Conservation (phyloP, 2,888 invertebrate species). For the Leptinotarsa haldemani region DNA sequence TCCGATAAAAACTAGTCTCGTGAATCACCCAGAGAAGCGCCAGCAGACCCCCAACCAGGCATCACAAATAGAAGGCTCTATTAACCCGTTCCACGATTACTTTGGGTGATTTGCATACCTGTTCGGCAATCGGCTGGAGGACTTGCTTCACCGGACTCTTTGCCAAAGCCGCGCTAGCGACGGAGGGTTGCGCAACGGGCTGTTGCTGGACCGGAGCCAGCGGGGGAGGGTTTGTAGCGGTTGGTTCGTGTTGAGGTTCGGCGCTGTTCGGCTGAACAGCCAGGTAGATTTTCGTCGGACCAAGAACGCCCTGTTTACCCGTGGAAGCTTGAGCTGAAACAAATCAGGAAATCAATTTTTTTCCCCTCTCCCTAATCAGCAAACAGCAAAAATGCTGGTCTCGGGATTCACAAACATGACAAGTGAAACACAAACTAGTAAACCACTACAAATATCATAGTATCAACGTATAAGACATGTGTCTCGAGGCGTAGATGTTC, state of each 20-base stretch:
- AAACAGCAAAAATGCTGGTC: too few species aligned
- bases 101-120: slow-evolving; percentile 64
- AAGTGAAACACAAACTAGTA: too few species aligned
- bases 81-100: slow-evolving; percentile 60
- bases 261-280: slow-evolving; percentile 81
- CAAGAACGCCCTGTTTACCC: slow-evolving; percentile 86
- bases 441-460: too few species aligned
- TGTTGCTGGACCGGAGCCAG: slow-evolving; percentile 67
- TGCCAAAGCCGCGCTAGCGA: slow-evolving; percentile 21
- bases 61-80: slow-evolving; percentile 53
- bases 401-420: too few species aligned
- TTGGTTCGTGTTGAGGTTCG: slow-evolving; percentile 48
- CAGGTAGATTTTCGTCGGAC: slow-evolving; percentile 87
- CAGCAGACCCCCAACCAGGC: slow-evolving; percentile 11
- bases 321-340: slow-evolving; percentile 84
- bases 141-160: slow-evolving; percentile 48
- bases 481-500: too few species aligned
- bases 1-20: background rate
- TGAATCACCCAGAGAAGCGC: slow-evolving; percentile 2
- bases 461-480: too few species aligned
- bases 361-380: too few species aligned
- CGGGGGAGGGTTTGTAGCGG: slow-evolving; percentile 66
- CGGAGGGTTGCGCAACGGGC: slow-evolving; percentile 20
- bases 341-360: slow-evolving; percentile 30
- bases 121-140: slow-evolving; percentile 52